Conservation (phyloP, 2,113 vertebrate genomes). For the Pionites leucogaster region DNA sequence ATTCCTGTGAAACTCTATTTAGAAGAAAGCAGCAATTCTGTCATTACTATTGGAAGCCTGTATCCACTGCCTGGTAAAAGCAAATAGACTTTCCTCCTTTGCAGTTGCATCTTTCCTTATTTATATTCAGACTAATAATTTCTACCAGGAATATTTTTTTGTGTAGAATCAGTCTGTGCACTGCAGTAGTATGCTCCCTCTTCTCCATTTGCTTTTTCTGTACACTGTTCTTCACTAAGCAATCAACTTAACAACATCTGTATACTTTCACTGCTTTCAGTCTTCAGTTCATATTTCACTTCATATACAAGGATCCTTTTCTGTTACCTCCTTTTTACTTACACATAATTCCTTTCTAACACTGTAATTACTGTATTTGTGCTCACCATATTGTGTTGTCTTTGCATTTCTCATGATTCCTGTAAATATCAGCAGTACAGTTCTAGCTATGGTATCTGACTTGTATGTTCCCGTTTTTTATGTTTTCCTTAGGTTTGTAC, state of each 20-base stretch:
- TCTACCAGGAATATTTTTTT: background rate
- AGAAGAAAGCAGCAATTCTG: background rate
- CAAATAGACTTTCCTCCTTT: background rate
- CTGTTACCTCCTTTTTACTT: conserved; percentile 22
- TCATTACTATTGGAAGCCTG: background rate
- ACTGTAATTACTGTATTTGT: background rate
- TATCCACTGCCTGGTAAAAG: background rate
- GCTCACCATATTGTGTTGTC: background rate
- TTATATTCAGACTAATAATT: background rate
- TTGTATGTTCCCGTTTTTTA: background rate
- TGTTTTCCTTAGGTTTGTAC: background rate
- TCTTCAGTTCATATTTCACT: background rate
- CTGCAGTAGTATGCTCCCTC: background rate
- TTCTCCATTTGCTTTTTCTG: background rate
- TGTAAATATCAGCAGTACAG: background rate
- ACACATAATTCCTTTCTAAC: background rate
- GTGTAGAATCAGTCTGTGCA: background rate
- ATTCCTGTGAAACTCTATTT: background rate
- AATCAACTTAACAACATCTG: background rate
- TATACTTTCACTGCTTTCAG: background rate
- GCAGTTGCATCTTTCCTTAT: background rate
- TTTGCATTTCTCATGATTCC: background rate
- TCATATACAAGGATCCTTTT: background rate
- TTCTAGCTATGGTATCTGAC: background rate
- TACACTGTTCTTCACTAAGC: background rate